phyloP scores from a whole-genome alignment of 2,797 vertebrate genomes.

The Chrysolophus pictus region DNA sequence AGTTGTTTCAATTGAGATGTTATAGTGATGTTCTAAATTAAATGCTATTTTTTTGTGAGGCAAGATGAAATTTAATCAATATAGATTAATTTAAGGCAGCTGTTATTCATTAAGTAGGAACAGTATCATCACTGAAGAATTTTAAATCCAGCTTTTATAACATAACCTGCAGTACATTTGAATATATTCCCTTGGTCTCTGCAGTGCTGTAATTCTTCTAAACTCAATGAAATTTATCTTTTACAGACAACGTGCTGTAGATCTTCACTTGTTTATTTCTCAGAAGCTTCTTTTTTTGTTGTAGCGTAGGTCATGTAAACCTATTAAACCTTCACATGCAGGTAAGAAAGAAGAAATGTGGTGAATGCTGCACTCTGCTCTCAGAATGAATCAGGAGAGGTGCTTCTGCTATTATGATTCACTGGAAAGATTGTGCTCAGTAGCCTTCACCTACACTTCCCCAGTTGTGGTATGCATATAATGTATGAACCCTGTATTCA shows the following conservation, averaged over 20 bases:
- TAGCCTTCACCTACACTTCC: neutral
- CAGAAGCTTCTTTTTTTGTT: constrained; percentile 1
- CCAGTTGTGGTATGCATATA: neutral
- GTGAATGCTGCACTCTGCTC: neutral
- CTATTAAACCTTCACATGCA: neutral
- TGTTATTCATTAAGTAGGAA: constrained; percentile 47
- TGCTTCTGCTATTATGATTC: neutral
- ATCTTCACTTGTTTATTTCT: constrained; percentile 64
- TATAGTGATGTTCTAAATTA: constrained; percentile 40
- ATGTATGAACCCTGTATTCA: neutral
- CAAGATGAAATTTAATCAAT: constrained; percentile 59
- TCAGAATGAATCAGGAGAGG: neutral
- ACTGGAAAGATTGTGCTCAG: neutral
- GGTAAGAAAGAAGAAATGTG: neutral
- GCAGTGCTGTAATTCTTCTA: constrained; percentile 51
- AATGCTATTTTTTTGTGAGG: constrained; percentile 17
- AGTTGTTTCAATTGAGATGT: constrained; percentile 51
- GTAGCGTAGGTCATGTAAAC: neutral
- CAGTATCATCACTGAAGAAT: constrained; percentile 48
- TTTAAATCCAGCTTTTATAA: constrained; percentile 49
- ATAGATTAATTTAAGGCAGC: constrained; percentile 61
- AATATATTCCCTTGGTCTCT: constrained; percentile 50
- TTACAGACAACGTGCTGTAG: neutral
- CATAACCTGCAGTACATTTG: constrained; percentile 53
- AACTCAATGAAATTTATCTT: constrained; percentile 45